Percentiles rank a stretch among this genome's conserved stretches.
These are phyloP conservation scores for Augochlorella aurata DNA, from an alignment of 2,888 invertebrate species.

Conservation along the genomic window DNA sequence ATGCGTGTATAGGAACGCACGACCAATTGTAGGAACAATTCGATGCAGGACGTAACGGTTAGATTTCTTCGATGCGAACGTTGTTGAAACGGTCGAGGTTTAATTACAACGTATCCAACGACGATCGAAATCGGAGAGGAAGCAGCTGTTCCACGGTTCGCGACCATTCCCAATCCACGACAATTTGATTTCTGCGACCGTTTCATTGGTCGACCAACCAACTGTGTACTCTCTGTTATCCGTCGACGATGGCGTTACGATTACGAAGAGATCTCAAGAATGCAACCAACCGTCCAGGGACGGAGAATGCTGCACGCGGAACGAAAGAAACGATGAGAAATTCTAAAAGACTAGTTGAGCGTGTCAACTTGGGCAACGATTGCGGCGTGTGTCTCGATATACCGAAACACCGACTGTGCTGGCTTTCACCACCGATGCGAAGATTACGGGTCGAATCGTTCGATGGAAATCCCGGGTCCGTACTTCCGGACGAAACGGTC, in stretches of 20 bases:
- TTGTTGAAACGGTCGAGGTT: too few relatives aligned
- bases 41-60: too few relatives aligned
- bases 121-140: too few relatives aligned
- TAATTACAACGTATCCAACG: too few relatives aligned
- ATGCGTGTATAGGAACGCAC: too few relatives aligned
- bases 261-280: background rate
- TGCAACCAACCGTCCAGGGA: background rate
- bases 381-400: background rate
- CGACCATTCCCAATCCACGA: too few relatives aligned
- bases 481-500: too few relatives aligned
- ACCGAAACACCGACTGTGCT: background rate
- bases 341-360: background rate
- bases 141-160: too few relatives aligned
- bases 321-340: background rate
- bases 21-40: too few relatives aligned
- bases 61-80: too few relatives aligned
- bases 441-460: too few relatives aligned
- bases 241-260: background rate
- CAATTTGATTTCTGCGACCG: background rate
- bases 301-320: background rate
- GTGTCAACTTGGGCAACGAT: background rate
- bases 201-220: background rate
- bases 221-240: background rate
- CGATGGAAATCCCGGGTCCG: too few relatives aligned
- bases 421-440: background rate